phyloP scores from a whole-genome alignment of 2,113 vertebrate species.

The Lophura nycthemera region DNA sequence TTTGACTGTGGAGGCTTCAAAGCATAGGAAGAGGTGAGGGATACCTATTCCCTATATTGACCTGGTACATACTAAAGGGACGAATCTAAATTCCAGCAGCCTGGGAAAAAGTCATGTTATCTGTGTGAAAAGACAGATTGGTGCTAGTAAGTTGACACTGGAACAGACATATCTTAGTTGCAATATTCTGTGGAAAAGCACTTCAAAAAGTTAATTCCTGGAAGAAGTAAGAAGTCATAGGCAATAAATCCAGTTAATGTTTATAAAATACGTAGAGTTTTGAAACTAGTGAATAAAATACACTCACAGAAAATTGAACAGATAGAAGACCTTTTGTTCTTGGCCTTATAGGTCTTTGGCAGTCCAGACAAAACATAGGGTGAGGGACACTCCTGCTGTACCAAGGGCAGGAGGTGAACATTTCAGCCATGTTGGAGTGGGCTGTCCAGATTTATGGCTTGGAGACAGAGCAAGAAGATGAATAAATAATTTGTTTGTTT shows the following conservation, averaged over 20 bases:
- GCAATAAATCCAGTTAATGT: conserved; percentile 30
- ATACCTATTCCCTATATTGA: background rate
- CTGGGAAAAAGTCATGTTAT: background rate
- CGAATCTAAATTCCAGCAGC: background rate
- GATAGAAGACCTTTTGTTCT: conserved; percentile 42
- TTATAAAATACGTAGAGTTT: conserved; percentile 14
- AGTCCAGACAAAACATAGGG: background rate
- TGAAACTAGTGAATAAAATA: conserved; percentile 35
- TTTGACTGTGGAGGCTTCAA: background rate
- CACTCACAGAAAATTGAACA: background rate
- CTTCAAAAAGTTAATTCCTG: conserved; percentile 56
- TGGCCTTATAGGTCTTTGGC: conserved; percentile 6
- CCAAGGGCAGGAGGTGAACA: background rate
- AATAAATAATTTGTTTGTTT: background rate
- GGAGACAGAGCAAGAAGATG: background rate
- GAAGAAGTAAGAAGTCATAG: conserved; percentile 29
- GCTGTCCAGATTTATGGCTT: background rate
- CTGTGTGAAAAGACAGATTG: background rate
- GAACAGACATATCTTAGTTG: background rate
- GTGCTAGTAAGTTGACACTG: background rate
- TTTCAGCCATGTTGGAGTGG: background rate
- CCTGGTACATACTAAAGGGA: background rate
- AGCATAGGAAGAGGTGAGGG: background rate
- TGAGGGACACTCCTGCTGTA: background rate
- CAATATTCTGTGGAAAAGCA: conserved; percentile 28